Evolutionary conservation across 2,888 invertebrate species (phyloP), one percentile per base, ranked within the genome.

Genomic region (Ischnura elegans): DNA sequence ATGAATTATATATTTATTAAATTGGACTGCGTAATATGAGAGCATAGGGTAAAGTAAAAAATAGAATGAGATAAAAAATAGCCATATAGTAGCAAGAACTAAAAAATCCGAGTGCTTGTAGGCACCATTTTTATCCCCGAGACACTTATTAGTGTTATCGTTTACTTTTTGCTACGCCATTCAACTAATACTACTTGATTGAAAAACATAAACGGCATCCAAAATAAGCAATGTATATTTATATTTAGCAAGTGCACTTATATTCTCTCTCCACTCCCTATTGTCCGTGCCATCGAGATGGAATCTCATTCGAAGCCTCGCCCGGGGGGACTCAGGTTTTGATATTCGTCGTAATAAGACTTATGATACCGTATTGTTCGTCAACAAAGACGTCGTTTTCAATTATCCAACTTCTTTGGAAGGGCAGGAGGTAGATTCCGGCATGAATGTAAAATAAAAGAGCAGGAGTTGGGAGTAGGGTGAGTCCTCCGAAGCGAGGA

Each of bases 331-430:
- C 61, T 3, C 25, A 25, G 61, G n/a, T 1, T 16, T 61, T 61
- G n/a, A 61, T 61, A 61, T 61, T 61, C 61, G n/a, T 61, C 25
- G 61, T 61, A 61, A 61, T 61, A 61, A 61, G 61, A 61, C 61
- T 61, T 61, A 25, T 61, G 8, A 61, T 0, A 61, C 19, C 61
- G 61, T 61, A 61, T 61, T 61, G 61, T 61, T 61, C 61, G 61
- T 61, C 61, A 61, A 61, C 8, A 61, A 61, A 61, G 61, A 19
- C 61, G 19, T 21, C 61, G 25, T 61, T 61, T 61, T 61, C 61
- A 61, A 61, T 61, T 61, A 61, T 25, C 61, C 61, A 61, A 61
- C 61, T 61, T 6, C 61, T 61, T 25, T n/a, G 25, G 2, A 61
- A 25, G 25, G 61, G 21, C 61, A 61, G 3, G 61, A 61, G 61